phyloP scores from a whole-genome alignment of 92 coral and sea anemone genomes.

The Anthopleura xanthogrammica region DNA sequence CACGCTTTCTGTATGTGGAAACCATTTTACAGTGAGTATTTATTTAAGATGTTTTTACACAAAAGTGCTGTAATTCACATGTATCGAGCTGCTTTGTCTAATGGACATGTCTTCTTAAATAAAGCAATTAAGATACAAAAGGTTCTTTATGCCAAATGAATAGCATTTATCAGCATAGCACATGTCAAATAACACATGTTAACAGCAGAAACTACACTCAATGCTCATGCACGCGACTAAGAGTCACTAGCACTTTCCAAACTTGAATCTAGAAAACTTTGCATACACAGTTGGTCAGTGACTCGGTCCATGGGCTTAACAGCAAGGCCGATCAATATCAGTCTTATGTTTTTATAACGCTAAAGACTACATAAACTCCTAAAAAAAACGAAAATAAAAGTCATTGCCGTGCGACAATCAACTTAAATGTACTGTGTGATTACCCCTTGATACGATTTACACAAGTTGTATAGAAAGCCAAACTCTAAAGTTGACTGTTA shows the following conservation, averaged over 20 bases:
- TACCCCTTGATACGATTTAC: conserved; percentile 22
- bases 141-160: conserved; percentile 75
- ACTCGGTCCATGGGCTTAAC: conserved; percentile 34
- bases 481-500: neutral
- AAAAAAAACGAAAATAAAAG: conserved; percentile 1
- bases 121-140: conserved; percentile 89
- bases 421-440: conserved; percentile 10
- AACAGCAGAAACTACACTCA: conserved; percentile 81
- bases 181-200: conserved; percentile 95
- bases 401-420: conserved; percentile 12
- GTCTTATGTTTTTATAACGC: conserved; percentile 33
- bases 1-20: conserved; percentile 41
- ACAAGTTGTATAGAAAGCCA: conserved; percentile 5
- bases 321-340: conserved; percentile 36
- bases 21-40: conserved; percentile 21
- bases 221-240: conserved; percentile 54
- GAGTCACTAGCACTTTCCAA: conserved; percentile 51
- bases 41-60: conserved; percentile 61
- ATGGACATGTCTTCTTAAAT: conserved; percentile 82
- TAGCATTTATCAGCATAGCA: conserved; percentile 89
- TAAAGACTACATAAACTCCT: conserved; percentile 7
- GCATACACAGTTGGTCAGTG: conserved; percentile 75
- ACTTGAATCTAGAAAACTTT: conserved; percentile 33
- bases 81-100: conserved; percentile 84
- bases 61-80: conserved; percentile 89